Conservation (phyloP, 2,888 invertebrate species). For the Eupelmus urozonus region DNA sequence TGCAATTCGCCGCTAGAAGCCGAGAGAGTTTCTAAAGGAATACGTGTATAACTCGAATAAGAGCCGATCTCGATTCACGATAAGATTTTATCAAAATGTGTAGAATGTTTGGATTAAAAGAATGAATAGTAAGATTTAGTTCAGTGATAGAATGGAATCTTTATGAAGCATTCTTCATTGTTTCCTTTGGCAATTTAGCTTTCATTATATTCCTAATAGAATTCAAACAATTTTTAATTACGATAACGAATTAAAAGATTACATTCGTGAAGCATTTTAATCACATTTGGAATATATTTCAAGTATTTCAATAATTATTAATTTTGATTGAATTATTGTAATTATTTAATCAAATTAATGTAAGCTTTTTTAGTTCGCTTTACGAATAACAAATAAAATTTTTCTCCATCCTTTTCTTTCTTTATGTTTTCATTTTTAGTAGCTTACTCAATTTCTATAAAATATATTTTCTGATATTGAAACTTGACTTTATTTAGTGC, state of each 20-base stretch:
- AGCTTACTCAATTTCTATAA: background rate
- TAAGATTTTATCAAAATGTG: slow-evolving; percentile 42
- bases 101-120: slow-evolving; percentile 36
- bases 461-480: no score
- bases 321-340: no score
- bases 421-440: slow-evolving; percentile 4
- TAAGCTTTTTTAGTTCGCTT: background rate
- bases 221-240: no score
- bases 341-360: no score
- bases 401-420: slow-evolving; percentile 3
- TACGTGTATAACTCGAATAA: slow-evolving; percentile 19
- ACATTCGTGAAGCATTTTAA: no score
- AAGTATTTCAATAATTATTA: no score
- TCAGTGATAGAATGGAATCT: slow-evolving; percentile 12
- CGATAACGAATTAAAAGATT: no score
- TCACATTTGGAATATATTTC: no score
- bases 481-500: no score
- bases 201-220: no score
- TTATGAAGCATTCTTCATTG: background rate
- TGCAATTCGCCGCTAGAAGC: background rate
- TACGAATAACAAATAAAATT: no score
- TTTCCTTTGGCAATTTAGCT: background rate
- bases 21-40: slow-evolving; percentile 3
- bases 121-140: slow-evolving; percentile 28
- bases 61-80: slow-evolving; percentile 12